Evolutionary conservation across 2,797 vertebrate genomes (phyloP), one percentile per base, ranked within the genome.

Genomic region (Champsocephalus gunnari): DNA sequence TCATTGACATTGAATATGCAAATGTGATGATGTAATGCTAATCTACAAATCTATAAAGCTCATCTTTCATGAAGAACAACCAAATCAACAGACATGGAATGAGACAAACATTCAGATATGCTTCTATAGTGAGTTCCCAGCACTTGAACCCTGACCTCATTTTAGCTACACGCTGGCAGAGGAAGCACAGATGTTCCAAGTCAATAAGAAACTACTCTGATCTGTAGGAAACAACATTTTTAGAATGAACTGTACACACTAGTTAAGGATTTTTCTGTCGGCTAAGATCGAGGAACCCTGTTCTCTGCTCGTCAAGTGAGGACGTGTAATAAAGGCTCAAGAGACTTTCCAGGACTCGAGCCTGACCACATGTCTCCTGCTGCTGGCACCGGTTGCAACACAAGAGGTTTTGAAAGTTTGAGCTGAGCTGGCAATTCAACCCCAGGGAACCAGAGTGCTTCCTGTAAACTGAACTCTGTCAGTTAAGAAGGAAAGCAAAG

Each of bases 391-490:
- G 58, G n/a, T 9, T 49, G 21, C 6, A 12, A 82, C 74, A 81
- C 53, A 68, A 13, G 47, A 54, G 50, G n/a, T 19, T 70, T 24
- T 78, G 49, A 61, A 75, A 54, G 34, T 83, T 79, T 62, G 21
- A 57, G 77, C 84, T 77, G 87, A 87, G 88, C 65, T 58, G 72
- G 73, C 73, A 57, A 3, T 65, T 59, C 41, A 59, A 57, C 86
- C 81, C 68, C 54, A 10, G 82, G 84, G 83, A 85, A 41, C 50
- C 59, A 28, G 51, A 77, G 62, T 2, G 47, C 77, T 79, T 86
- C 77, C 77, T 85, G 83, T 72, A 51, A 77, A 73, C 72, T 73
- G 69, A 85, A 77, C 87, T 73, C 53, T 41, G 76, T 68, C 47
- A 61, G 60, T 76, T 87, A 80, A 88, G 66, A 73, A 70, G 71